Conservation (phyloP, 2,888 invertebrate genomes). For the Andrena camellia region DNA sequence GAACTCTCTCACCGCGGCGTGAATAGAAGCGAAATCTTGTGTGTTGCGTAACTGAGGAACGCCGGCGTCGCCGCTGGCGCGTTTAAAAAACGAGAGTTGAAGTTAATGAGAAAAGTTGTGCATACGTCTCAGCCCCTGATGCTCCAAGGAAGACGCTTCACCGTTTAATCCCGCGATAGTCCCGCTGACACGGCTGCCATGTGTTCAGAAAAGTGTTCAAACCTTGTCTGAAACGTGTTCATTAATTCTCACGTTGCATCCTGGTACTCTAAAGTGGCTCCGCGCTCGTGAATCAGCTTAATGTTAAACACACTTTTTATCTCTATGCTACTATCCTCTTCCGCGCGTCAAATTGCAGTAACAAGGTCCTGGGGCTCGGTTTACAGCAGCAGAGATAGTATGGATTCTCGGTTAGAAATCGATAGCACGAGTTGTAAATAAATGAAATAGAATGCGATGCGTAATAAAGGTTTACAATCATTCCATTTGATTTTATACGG, state of each 20-base stretch:
- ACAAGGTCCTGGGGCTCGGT: no score
- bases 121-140: conserved; percentile 16
- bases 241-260: neutral
- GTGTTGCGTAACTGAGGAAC: conserved; percentile 59
- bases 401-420: no score
- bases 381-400: no score
- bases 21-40: conserved; percentile 69
- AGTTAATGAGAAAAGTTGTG: conserved; percentile 62
- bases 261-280: neutral
- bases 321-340: neutral
- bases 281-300: neutral
- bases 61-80: neutral
- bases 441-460: no score
- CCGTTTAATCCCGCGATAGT: conserved; percentile 26
- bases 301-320: neutral
- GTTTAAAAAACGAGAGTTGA: conserved; percentile 65
- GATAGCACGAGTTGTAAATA: no score
- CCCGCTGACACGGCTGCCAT: neutral
- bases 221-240: neutral
- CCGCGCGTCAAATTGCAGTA: no score
- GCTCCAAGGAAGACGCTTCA: conserved; percentile 3
- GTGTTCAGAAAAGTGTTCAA: neutral
- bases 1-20: conserved; percentile 57
- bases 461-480: no score
- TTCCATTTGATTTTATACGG: no score